Evolutionary conservation across 2,797 vertebrate genomes (phyloP).

Genomic region (Pachyuromys duprasi): DNA sequence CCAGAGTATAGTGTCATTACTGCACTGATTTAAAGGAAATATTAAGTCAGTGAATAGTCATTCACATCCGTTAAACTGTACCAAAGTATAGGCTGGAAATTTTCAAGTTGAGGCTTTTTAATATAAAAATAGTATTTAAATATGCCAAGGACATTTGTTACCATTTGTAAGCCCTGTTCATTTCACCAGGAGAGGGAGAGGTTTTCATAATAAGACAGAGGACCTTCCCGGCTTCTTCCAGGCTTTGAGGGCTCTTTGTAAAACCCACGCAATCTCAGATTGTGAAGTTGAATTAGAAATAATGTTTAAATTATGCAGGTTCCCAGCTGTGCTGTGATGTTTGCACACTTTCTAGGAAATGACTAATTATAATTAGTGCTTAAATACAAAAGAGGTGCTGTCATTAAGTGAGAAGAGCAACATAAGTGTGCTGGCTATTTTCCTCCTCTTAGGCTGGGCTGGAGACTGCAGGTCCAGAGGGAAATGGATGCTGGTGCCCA

Average conservation of each 20-base stretch:
- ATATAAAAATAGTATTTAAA: conserved; percentile 46
- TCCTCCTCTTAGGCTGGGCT: neutral
- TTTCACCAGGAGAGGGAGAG: neutral
- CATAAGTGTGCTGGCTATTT: neutral
- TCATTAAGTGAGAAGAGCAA: conserved; percentile 55
- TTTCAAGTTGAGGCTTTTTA: conserved; percentile 39
- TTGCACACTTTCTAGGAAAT: conserved; percentile 83
- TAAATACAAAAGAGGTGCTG: conserved; percentile 75
- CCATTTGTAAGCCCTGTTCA: conserved; percentile 18
- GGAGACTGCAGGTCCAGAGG: neutral
- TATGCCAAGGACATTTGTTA: conserved; percentile 51
- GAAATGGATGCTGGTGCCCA: neutral
- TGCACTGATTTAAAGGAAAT: conserved; percentile 55
- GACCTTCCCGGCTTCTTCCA: neutral
- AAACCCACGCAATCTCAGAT: conserved; percentile 66
- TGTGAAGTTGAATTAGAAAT: conserved; percentile 76
- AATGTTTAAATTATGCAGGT: conserved; percentile 79
- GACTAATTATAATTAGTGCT: conserved; percentile 78
- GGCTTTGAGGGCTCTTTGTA: conserved; percentile 45
- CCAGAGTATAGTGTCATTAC: neutral
- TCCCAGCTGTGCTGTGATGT: conserved; percentile 76
- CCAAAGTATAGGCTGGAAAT: neutral
- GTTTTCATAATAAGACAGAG: conserved; percentile 16
- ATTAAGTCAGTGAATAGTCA: neutral
- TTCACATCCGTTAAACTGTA: conserved; percentile 30